Evolutionary conservation across 64 coral and sea anemone species (phyloP), one percentile per base, ranked within the genome.

Genomic region (Pocillopora damicornis): DNA sequence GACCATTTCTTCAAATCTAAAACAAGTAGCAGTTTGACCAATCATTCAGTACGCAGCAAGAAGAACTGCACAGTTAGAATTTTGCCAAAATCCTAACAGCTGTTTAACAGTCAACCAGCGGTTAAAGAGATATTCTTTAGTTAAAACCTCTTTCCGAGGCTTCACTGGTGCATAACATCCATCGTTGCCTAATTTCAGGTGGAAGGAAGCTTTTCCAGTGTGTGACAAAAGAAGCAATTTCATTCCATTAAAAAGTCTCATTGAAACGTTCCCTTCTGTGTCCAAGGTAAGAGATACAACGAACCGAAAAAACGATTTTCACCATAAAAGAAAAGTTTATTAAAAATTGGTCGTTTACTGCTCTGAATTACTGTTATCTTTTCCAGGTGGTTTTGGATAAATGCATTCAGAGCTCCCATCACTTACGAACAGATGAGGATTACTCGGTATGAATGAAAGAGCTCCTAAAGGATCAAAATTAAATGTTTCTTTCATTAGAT

Each of bases 191-290:
- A 51, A 4, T 51, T 51, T 51, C 65, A 90, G 89, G 71, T 90
- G 89, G 89, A 36, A 90, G n/a, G 89, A 90, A 14, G 89, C 89
- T 17, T 90, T 79, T 76, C 65, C 69, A 17, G 26, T 34, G 20
- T 73, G 81, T 57, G 63, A 73, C 60, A 15, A 59, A 72, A 26
- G 61, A 13, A 68, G 37, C 36, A 60, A 36, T 63, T 80, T 79
- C 11, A 79, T 80, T 15, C 79, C 89, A 16, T 75, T 90, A 18
- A 83, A 90, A 76, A 36, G 78, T 45, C 51, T 90, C 13, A 90
- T 90, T 61, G 79, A 90, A 59, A 82, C 68, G 15, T 90, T 90
- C 57, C 89, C 89, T 35, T 66, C 75, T 60, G 69, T 83, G 35
- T 79, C 89, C 57, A 90, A 90, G 89, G 89, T 90, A 79, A 83